These are phyloP conservation scores for Chloromyia formosa DNA, from an alignment of 2,888 invertebrate genomes.

Conservation along the genomic window DNA sequence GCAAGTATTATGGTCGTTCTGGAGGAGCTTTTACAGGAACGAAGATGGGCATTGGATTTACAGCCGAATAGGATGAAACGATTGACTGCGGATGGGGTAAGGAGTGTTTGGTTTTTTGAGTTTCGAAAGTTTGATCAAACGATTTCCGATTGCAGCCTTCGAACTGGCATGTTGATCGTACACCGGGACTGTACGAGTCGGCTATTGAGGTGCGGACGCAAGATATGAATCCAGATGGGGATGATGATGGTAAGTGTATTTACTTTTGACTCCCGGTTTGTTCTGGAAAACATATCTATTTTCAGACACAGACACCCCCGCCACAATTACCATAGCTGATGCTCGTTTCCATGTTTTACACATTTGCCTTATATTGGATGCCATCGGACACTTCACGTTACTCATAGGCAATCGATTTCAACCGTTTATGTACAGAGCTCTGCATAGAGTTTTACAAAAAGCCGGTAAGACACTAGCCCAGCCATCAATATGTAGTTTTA, in stretches of 20 bases:
- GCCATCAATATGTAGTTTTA: background rate
- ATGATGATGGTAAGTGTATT: constrained; percentile 51
- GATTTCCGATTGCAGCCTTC: constrained; percentile 53
- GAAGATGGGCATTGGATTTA: constrained; percentile 60
- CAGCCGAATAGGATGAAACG: constrained; percentile 57
- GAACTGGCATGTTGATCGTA: constrained; percentile 60
- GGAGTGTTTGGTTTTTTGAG: background rate
- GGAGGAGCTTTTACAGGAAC: constrained; percentile 58
- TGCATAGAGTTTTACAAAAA: constrained; percentile 70
- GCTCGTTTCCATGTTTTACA: constrained; percentile 74
- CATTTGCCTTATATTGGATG: constrained; percentile 75
- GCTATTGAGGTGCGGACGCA: constrained; percentile 60
- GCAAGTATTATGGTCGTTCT: constrained; percentile 50
- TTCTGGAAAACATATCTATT: too few species aligned
- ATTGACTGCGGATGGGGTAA: constrained; percentile 52
- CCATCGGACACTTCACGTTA: constrained; percentile 72
- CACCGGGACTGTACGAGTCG: constrained; percentile 62
- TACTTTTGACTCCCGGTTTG: background rate
- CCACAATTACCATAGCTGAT: constrained; percentile 55
- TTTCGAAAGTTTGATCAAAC: background rate
- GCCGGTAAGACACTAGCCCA: constrained; percentile 14
- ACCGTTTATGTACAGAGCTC: constrained; percentile 70
- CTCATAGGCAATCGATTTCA: constrained; percentile 67
- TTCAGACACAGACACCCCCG: too few species aligned
- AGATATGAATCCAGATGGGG: constrained; percentile 58